Conservation (phyloP, 2,888 invertebrate genomes). For the Ochropacha duplaris region DNA sequence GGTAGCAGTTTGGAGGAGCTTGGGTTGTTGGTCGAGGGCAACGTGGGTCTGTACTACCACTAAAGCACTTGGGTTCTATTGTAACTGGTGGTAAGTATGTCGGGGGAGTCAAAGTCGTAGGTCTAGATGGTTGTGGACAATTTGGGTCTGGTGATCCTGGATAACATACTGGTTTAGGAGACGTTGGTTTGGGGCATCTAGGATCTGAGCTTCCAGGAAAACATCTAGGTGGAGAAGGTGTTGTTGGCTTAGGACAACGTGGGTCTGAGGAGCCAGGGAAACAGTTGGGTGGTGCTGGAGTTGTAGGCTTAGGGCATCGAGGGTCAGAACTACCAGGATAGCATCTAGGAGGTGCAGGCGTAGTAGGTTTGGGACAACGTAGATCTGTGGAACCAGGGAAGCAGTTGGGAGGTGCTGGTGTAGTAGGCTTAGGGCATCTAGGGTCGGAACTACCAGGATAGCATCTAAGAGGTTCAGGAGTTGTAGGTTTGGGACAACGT, state of each 20-base stretch:
- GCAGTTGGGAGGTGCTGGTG: conserved; percentile 26
- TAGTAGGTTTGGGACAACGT: conserved; percentile 42
- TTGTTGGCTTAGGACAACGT: conserved; percentile 29
- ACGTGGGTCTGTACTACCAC: conserved; percentile 33
- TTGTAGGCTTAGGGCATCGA: conserved; percentile 40
- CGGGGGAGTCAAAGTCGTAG: too few species aligned
- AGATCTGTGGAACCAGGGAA: conserved; percentile 54
- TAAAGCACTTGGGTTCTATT: conserved; percentile 28
- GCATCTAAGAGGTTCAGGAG: too few species aligned
- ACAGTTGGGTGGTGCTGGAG: conserved; percentile 29
- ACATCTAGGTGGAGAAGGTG: conserved; percentile 37
- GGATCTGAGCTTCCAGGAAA: conserved; percentile 49
- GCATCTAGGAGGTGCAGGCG: conserved; percentile 38
- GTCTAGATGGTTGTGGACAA: conserved; percentile 25
- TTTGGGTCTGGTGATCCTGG: conserved; percentile 19
- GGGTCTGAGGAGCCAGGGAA: conserved; percentile 26
- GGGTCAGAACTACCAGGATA: conserved; percentile 40
- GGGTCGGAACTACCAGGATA: conserved; percentile 30
- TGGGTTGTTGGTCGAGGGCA: conserved; percentile 39
- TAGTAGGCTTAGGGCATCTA: conserved; percentile 40
- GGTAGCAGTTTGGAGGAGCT: conserved; percentile 36
- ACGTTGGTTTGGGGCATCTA: conserved; percentile 33
- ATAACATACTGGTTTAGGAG: conserved; percentile 28
- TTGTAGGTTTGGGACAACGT: too few species aligned
- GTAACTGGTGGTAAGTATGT: too few species aligned